Evolutionary conservation across 2,888 invertebrate species (phyloP).

Genomic region (Icerya purchasi): DNA sequence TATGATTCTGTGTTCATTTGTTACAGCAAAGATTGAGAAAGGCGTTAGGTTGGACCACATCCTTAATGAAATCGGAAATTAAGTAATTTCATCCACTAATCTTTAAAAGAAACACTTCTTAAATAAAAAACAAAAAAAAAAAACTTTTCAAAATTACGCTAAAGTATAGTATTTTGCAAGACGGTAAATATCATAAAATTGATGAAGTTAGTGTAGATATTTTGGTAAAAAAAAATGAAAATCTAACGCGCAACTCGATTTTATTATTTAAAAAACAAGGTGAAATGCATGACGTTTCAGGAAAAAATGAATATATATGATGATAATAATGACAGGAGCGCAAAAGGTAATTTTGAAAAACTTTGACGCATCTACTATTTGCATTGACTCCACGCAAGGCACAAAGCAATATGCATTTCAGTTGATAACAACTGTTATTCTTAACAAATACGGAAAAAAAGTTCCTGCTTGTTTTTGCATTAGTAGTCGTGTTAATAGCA

Average conservation of each 20-base stretch:
- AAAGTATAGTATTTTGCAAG: slow-evolving; percentile 5
- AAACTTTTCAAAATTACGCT: neutral
- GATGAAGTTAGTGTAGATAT: neutral
- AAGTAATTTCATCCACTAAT: neutral
- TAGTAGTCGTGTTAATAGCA: too few species aligned
- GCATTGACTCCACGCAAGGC: slow-evolving; percentile 20
- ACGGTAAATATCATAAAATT: neutral
- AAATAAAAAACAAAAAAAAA: slow-evolving; percentile 5
- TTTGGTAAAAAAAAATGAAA: neutral
- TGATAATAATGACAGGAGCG: slow-evolving; percentile 20
- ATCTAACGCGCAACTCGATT: slow-evolving; percentile 1
- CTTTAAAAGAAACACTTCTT: slow-evolving; percentile 5
- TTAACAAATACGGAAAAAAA: slow-evolving; percentile 18
- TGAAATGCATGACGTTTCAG: neutral
- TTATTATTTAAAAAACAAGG: slow-evolving; percentile 1
- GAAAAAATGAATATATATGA: too few species aligned
- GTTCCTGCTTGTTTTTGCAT: slow-evolving; percentile 18
- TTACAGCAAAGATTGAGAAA: slow-evolving; percentile 6
- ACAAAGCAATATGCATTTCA: slow-evolving; percentile 17
- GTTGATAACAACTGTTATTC: slow-evolving; percentile 16
- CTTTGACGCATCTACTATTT: slow-evolving; percentile 18
- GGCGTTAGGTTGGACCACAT: slow-evolving; percentile 1
- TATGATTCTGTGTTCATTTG: too few species aligned
- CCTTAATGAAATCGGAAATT: slow-evolving; percentile 5
- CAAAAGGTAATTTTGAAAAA: slow-evolving; percentile 18